Evolutionary conservation across 2,888 invertebrate species (phyloP), one percentile per base, ranked within the genome.

Genomic region (Caenorhabditis drosophilae): DNA sequence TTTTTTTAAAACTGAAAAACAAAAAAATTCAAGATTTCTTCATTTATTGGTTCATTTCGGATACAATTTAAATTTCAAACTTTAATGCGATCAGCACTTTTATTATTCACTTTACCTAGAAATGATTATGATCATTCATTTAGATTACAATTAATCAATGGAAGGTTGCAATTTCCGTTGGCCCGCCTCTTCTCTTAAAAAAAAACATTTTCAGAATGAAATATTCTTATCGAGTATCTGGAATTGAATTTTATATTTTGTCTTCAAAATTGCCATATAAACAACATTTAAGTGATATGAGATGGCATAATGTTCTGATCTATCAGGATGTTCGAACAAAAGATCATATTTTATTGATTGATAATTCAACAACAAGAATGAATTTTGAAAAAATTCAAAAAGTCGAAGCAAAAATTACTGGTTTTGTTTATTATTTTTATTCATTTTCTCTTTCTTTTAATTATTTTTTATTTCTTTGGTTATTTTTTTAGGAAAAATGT

Each of bases 41-140:
- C 61, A 25, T 36, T 75, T 16, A 50, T 63, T 41, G 72, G 75
- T 48, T 31, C 62, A 20, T 78, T 73, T 57, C 75, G 76, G 59
- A 59, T 79, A n/a, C 72, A 76, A 48, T 70, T 79, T 69, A 79
- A 79, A 55, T 79, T 79, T 56, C 77, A 79, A 64, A 79, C 79
- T 2, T 64, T 79, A 23, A 55, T 73, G 48, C 59, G 73, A 36
- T 64, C 69, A 15, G 67, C 74, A 22, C 59, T 76, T 44, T 40
- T 76, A 2, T 64, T 76, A 18, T 64, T 68, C 44, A 66, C 73
- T 18, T 25, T 71, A 7, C 61, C 73, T 35, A 58, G 52, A 45
- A 64, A 72, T 15, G 47, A 67, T 20, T 51, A 61, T 16, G 59
- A 72, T 45, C 66, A 74, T 20, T 50, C 62, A 9, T 54, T 68